Base-by-base conservation (phyloP, 1,140 invertebrate species). In the Paraescarpia echinospica region DNA sequence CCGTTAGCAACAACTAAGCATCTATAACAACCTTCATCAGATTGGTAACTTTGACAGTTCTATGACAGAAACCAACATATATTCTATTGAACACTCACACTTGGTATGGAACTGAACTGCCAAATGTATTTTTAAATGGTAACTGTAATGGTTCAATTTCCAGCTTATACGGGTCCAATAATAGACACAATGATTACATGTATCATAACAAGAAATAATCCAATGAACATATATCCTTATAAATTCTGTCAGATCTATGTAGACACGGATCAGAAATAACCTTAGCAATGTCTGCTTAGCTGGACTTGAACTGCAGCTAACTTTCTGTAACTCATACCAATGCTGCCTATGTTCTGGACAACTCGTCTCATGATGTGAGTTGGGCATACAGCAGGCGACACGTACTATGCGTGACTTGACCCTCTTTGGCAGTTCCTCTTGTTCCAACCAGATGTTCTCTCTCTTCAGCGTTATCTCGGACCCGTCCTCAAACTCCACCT, bases 401-500 rank as follows among this genome's bases (percentile, higher is more conserved):
- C 94, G 94, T 93, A 96, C 96, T 94, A 96, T 93, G 94, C 95
- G 95, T 14, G 95, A 94, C 93, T 95, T 95, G 48, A 96, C 94
- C 93, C 95, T 94, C 94, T 96, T 96, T n/a, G 96, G 96, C 27
- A 96, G 92, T 34, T 96, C 95, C 92, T 96, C 96, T 92, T 95
- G 93, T 33, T 94, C 92, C 33, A 94, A 93, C 95, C 96, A 96
- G 33, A 96, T 93, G 35, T 96, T 95, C 92, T 96, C 95, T 51
- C 96, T 93, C 92, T 95, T 95, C 33, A 95, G 92, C 48, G 92
- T 94, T 48, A 94, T 93, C 88, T 95, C 93, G 77, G 95, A 95
- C 27, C 94, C 95, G 95, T 96, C 96, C 93, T 96, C 96, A 95
- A 96, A 96, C 92, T 96, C 94, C 91, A 96, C 94, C 95, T 96